phyloP scores from a whole-genome alignment of 2,888 invertebrate genomes.

The Xestia ashworthii region DNA sequence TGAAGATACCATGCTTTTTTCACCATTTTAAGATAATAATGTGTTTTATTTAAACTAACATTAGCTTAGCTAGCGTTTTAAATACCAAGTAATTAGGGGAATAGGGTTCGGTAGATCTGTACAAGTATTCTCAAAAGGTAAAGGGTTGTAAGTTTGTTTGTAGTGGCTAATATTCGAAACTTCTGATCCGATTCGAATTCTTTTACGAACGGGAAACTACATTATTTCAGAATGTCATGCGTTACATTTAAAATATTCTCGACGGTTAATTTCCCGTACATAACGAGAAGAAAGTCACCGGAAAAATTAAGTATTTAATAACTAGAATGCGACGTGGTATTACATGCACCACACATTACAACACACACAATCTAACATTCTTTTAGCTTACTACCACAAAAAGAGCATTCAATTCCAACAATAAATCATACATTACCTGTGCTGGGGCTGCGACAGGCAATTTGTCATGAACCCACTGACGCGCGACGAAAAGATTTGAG shows the following conservation, averaged over 20 bases:
- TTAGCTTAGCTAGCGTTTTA: no score
- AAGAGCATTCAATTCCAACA: conserved; percentile 64
- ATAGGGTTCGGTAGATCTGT: no score
- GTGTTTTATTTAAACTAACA: no score
- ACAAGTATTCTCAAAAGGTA: no score
- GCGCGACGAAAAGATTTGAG: conserved; percentile 80
- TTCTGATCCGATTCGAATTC: neutral
- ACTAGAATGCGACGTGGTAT: neutral
- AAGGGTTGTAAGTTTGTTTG: no score
- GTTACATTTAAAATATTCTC: neutral
- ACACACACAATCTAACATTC: conserved; percentile 36
- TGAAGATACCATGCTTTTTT: no score
- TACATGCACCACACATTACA: neutral
- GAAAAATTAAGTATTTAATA: no score
- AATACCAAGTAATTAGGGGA: no score
- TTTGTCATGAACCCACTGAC: conserved; percentile 87
- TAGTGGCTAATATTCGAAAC: no score
- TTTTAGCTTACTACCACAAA: conserved; percentile 52
- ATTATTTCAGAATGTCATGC: neutral
- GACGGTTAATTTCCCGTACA: neutral
- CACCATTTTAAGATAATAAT: no score
- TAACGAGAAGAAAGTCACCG: no score
- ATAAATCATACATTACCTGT: conserved; percentile 90
- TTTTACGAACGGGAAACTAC: neutral
- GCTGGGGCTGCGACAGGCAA: conserved; percentile 86